Base-by-base conservation (phyloP, 2,888 invertebrate genomes). In the Choristoneura rosaceana region DNA sequence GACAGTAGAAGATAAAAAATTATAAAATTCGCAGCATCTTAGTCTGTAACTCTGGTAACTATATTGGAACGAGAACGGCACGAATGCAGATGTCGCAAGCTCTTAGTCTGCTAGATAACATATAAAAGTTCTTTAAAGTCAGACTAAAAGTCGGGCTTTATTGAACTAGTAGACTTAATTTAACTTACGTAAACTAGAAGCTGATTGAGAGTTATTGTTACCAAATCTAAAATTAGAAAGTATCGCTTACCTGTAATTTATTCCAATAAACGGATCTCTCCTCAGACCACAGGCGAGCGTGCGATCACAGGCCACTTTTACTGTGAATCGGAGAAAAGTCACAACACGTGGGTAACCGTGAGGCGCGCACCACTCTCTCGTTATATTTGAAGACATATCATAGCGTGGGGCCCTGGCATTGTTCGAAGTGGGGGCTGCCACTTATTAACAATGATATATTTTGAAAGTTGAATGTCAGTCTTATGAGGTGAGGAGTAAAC, bases 381-480 rank as follows among this genome's bases (percentile, higher is more conserved):
- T 73, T 64, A 73, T 73, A 73, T 73, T 69, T 69, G 68, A 73
- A 69, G 50, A 64, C 68, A 64, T 69, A 69, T 73, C 67, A 73
- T 64, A 69, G 68, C 73, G 67, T 68, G 62, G 68, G 69, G 73
- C 68, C 55, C 60, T 59, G 67, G 71, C 59, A 69, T 69, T 73
- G 47, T 63, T 63, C 58, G 63, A 58, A 41, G 73, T 64, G 73
- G 73, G 73, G 69, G 50, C 66, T 41, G 38, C 50, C n/a, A 38
- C 66, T 58, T 41, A 45, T 62, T 52, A 59, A 62, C 67, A 58
- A 73, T 52, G 59, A 69, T 68, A 67, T 71, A 69, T 64, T 73
- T 52, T 73, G 73, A 73, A 73, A 73, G 73, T 73, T 60, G 47
- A 58, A 67, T 64, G 58, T 68, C 63, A 50, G 34, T 55, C 55